Conservation (phyloP, 2,888 invertebrate species). For the Ctenicera cuprea region DNA sequence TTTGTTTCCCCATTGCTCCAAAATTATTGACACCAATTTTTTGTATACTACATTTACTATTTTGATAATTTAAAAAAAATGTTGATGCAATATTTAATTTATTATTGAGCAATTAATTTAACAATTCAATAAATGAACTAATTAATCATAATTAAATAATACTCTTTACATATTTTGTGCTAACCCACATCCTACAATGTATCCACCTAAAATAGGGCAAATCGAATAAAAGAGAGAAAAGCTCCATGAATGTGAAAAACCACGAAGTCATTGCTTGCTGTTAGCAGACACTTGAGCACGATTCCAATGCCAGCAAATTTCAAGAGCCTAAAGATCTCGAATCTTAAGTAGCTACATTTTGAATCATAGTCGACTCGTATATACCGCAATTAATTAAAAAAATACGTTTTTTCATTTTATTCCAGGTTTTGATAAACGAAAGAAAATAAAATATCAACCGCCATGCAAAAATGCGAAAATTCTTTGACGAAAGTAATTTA, state of each 20-base stretch:
- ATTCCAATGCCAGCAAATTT: conserved; percentile 68
- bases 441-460: not conserved
- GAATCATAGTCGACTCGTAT: conserved; percentile 44
- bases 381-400: not conserved
- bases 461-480: too few relatives aligned
- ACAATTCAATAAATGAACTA: too few relatives aligned
- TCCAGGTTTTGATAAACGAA: not conserved
- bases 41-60: too few relatives aligned
- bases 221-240: conserved; percentile 5
- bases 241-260: conserved; percentile 15
- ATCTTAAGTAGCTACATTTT: conserved; percentile 48
- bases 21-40: too few relatives aligned
- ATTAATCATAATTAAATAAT: too few relatives aligned
- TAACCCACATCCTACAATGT: not conserved
- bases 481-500: too few relatives aligned
- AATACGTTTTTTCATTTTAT: not conserved
- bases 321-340: conserved; percentile 66
- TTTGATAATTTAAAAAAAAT: too few relatives aligned
- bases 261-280: conserved; percentile 61
- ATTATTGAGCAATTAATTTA: too few relatives aligned
- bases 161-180: too few relatives aligned
- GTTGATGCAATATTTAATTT: too few relatives aligned
- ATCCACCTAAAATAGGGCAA: conserved; percentile 24
- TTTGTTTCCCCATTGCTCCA: too few relatives aligned
- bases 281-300: conserved; percentile 68